These are phyloP conservation scores for Pristiophorus japonicus DNA, from an alignment of 2,113 vertebrate genomes.

Conservation along the genomic window DNA sequence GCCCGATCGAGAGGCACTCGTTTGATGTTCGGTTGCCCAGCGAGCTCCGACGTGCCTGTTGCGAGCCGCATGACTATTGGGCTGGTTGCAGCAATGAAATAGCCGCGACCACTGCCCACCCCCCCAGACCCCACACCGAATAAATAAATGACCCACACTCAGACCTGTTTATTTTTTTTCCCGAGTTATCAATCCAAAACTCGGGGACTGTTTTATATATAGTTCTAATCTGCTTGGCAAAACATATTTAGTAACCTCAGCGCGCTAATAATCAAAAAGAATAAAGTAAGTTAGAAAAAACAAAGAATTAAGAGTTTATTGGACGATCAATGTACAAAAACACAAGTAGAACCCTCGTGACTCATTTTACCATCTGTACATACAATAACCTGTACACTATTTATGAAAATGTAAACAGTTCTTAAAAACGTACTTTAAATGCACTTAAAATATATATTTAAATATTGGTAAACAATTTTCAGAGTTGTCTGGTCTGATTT, in stretches of 20 bases:
- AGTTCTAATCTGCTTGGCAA: background rate
- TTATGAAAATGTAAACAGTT: slow-evolving; percentile 48
- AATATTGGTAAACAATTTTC: slow-evolving; percentile 49
- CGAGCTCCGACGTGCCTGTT: background rate
- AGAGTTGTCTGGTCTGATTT: background rate
- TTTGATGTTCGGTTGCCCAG: background rate
- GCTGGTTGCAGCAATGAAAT: too few relatives aligned
- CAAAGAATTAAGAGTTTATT: slow-evolving; percentile 22
- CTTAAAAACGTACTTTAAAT: slow-evolving; percentile 43
- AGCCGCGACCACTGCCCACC: too few relatives aligned
- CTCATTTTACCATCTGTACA: slow-evolving; percentile 43
- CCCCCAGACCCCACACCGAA: too few relatives aligned
- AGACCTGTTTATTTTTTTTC: too few relatives aligned
- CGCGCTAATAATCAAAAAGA: background rate
- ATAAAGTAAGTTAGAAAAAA: background rate
- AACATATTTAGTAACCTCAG: background rate
- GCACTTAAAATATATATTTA: slow-evolving; percentile 45
- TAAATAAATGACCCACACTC: too few relatives aligned
- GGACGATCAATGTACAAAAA: slow-evolving; percentile 15
- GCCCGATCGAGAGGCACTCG: background rate
- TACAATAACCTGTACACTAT: slow-evolving; percentile 48
- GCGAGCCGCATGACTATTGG: too few relatives aligned
- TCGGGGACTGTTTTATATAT: too few relatives aligned
- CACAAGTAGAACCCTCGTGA: background rate
- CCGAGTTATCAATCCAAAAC: too few relatives aligned